A percentile compares a stretch with the other conserved stretches of the same genome.
phyloP scores from a whole-genome alignment of 1,140 invertebrate species.

The Drosophila serrata region DNA sequence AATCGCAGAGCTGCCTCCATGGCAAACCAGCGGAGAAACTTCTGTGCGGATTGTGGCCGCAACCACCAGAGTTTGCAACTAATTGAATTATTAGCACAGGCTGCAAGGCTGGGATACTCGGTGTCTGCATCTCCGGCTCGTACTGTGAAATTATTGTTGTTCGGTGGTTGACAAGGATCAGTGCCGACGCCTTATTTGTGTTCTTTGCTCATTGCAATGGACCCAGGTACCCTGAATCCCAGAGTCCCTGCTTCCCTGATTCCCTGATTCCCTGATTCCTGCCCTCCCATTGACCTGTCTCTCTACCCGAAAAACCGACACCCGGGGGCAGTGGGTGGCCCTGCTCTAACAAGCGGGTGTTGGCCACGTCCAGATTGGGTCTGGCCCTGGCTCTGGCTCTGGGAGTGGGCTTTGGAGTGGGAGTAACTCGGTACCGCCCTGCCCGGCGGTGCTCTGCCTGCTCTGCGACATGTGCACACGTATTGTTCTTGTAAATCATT shows the following conservation, averaged over 20 bases:
- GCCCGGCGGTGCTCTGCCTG: conserved; percentile 37
- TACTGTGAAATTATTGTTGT: conserved; percentile 73
- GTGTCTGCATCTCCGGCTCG: conserved; percentile 19
- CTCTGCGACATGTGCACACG: conserved; percentile 74
- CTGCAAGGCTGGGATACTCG: conserved; percentile 33
- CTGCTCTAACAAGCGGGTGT: conserved; percentile 70
- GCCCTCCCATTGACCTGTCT: conserved; percentile 32
- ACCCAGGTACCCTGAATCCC: conserved; percentile 28
- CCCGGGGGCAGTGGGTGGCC: conserved; percentile 67
- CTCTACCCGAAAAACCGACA: conserved; percentile 32
- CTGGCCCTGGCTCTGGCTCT: conserved; percentile 21
- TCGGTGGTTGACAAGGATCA: conserved; percentile 82
- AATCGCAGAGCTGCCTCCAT: conserved; percentile 21
- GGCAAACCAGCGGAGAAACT: conserved; percentile 38
- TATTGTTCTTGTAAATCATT: conserved; percentile 83
- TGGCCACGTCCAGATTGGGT: conserved; percentile 36
- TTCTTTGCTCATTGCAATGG: conserved; percentile 70
- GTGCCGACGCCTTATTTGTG: conserved; percentile 82
- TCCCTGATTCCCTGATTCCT: not conserved
- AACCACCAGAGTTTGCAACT: conserved; percentile 71
- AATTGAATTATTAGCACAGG: conserved; percentile 78
- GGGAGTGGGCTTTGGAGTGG: conserved; percentile 10
- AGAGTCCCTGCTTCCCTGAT: not conserved
- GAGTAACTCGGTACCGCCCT: conserved; percentile 31
- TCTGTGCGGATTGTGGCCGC: conserved; percentile 39